These are phyloP conservation scores for Epizoanthus illoricatus DNA, from an alignment of 92 coral and sea anemone species.

Conservation along the genomic window DNA sequence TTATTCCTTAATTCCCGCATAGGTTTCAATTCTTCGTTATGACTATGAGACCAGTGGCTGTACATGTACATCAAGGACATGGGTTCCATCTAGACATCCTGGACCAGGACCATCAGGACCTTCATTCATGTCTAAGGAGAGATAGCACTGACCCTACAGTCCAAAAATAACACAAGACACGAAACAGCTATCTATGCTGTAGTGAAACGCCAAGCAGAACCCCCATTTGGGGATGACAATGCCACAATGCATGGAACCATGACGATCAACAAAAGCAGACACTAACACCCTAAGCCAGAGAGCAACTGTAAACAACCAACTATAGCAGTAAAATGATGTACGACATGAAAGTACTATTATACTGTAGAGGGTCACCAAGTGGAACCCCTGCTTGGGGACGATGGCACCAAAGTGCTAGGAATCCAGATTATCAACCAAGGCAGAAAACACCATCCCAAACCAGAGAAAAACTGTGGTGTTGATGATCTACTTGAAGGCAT, in stretches of 20 bases:
- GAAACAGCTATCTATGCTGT: slow-evolving; percentile 34
- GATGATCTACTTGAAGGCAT: slow-evolving; percentile 1
- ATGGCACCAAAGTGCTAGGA: slow-evolving; percentile 38
- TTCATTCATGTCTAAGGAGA: slow-evolving; percentile 32
- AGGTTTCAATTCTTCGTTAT: slow-evolving; percentile 24
- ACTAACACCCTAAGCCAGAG: background rate
- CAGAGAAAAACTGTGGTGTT: background rate
- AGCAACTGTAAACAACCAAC: background rate
- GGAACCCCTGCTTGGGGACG: slow-evolving; percentile 41
- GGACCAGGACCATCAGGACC: too few species aligned
- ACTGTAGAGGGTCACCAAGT: slow-evolving; percentile 33
- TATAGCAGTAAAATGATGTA: slow-evolving; percentile 40
- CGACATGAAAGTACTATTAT: slow-evolving; percentile 28
- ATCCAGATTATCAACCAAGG: slow-evolving; percentile 42
- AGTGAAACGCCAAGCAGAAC: slow-evolving; percentile 33
- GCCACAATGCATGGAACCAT: slow-evolving; percentile 24
- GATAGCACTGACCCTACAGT: slow-evolving; percentile 30
- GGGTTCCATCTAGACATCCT: too few species aligned
- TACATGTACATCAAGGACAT: too few species aligned
- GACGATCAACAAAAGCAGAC: slow-evolving; percentile 35
- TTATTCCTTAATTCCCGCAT: slow-evolving; percentile 33
- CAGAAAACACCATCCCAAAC: slow-evolving; percentile 9
- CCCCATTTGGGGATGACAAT: slow-evolving; percentile 4
- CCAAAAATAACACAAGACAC: slow-evolving; percentile 35
- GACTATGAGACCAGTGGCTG: slow-evolving; percentile 4